Evolutionary conservation across 1,140 invertebrate species (phyloP), one percentile per base, ranked within the genome.

Genomic region (Dinothrombium tinctorium): DNA sequence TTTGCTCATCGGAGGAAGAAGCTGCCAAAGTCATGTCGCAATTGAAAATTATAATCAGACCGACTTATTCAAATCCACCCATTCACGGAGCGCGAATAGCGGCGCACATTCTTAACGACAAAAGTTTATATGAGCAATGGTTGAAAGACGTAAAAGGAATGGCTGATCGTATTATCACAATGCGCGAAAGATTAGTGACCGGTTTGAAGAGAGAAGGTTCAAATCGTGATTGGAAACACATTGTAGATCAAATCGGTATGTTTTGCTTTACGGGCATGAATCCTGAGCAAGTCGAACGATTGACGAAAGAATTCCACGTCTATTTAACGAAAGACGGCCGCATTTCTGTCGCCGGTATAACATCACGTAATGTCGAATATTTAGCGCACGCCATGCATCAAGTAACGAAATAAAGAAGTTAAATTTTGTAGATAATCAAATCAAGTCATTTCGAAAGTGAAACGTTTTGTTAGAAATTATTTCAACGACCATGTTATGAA

Each of bases 171-270:
- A 95, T 98, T 50, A 96, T 96, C 51, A 66, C 66, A 11, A 83
- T 95, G 61, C 69, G 92, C 42, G 62, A 61, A 14, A 62, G 72
- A 50, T 64, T 98, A 3, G 67, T 69, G 28, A 66, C 74, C 1
- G 75, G 81, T 55, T 64, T 99, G 31, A 69, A 71, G 33, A 77
- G 77, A 44, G 72, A 81, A 53, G 92, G 92, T 26, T 94, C 84
- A 33, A 62, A 62, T 19, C 68, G 61, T 17, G 68, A 82, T 53
- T 99, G 92, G 92, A 60, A 74, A 25, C 92, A 99, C 59, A 94
- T 99, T 55, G 90, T 83, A 33, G 75, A 98, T 57, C 92, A 98
- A 65, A 98, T 98, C 58, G 92, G 92, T 56, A 99, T 99, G 92
- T 99, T 98, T 65, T 98, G 90, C 59, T 99, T 73, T 59, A 96